Evolutionary conservation across 1,140 invertebrate genomes (phyloP).

Genomic region (Trigoniulus corallinus): DNA sequence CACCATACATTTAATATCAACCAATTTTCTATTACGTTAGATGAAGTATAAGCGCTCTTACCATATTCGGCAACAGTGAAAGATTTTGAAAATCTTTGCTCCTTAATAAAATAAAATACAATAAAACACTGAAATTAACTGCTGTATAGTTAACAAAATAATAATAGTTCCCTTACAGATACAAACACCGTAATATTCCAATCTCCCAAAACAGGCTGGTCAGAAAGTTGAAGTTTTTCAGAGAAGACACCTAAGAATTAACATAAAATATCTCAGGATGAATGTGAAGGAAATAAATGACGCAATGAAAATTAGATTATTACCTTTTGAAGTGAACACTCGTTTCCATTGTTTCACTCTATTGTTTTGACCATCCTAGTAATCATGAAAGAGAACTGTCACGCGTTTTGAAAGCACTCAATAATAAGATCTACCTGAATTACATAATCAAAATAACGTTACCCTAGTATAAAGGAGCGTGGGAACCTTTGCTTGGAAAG

Average conservation of each 20-base stretch:
- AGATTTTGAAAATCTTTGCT: conserved; percentile 30
- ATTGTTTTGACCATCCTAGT: conserved; percentile 58
- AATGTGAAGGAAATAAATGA: neutral
- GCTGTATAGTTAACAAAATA: conserved; percentile 5
- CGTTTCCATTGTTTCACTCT: conserved; percentile 60
- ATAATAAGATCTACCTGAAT: conserved; percentile 18
- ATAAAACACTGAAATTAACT: conserved; percentile 10
- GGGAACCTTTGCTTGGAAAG: no score
- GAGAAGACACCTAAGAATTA: conserved; percentile 42
- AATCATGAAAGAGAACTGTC: conserved; percentile 9
- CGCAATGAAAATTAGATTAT: neutral
- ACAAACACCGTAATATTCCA: conserved; percentile 63
- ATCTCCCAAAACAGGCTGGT: conserved; percentile 72
- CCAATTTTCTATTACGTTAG: no score
- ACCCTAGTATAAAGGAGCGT: no score
- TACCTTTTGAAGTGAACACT: conserved; percentile 42
- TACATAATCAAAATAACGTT: no score
- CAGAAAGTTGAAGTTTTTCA: conserved; percentile 57
- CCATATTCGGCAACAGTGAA: conserved; percentile 74
- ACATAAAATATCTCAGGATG: conserved; percentile 2
- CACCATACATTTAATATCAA: no score
- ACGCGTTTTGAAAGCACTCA: neutral
- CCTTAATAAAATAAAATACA: conserved; percentile 9
- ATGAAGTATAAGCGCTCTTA: conserved; percentile 13
- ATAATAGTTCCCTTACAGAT: conserved; percentile 19